Base-by-base conservation (phyloP, 2,888 invertebrate genomes). In the Metacarcinus magister region DNA sequence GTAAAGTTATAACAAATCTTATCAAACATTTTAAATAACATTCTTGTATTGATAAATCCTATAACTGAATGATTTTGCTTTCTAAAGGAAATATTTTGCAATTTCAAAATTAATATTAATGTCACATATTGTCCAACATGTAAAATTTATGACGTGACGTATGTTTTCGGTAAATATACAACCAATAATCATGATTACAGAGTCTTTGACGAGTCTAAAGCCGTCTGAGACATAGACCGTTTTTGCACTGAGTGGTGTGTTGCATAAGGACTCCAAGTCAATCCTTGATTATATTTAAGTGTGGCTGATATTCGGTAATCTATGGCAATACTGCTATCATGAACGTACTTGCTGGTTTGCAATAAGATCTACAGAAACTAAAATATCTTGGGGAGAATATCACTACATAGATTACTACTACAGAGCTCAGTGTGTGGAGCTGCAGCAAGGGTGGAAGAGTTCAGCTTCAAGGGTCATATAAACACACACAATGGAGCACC, bases 371-470 rank as follows among this genome's bases (percentile, higher is more conserved):
- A 94, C 16, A 60, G 32, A 90, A 94, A 94, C 90, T 90, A 94
- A 94, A 94, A 94, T 90, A 94, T 90, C 94, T 90, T 89, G 67
- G 93, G 60, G 93, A 75, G 87, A 94, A 94, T 94, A 89, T 94
- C 94, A 94, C 94, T 94, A 94, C 94, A 94, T 23, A 93, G 93
- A 43, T 93, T 93, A 93, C 67, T 44, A 44, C 23, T 44, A 44
- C 23, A 39, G 67, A 23, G 23, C 93, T 93, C 75, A 44, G 75
- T 44, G 44, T 54, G 75, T 8, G 44, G 93, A 39, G 75, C 67
- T 60, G n/a, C 44, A 67, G 75, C 75, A 44, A 44, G 67, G 16
- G n/a, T 43, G 75, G 75, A 39, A 7, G 75, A 75, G 93, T 93
- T 43, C 93, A n/a, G 75, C 93, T 93, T 75, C 75, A 7, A 39